Percentiles rank a stretch among this genome's conserved stretches.
Evolutionary conservation across 2,113 vertebrate species (phyloP).

Genomic region (Delphinapterus leucas): DNA sequence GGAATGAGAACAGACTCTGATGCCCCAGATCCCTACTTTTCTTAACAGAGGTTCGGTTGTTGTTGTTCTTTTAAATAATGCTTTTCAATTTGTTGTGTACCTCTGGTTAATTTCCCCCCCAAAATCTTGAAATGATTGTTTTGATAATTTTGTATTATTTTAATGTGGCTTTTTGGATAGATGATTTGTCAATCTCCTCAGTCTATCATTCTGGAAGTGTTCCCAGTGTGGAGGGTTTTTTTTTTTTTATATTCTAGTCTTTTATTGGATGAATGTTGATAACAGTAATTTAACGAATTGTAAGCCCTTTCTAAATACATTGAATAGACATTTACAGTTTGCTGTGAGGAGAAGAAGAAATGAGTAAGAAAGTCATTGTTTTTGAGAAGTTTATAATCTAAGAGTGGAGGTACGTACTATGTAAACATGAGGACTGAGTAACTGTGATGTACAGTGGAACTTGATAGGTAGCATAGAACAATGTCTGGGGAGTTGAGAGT

Average conservation of each 20-base stretch:
- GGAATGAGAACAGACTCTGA: neutral
- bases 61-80: neutral
- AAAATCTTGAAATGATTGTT: neutral
- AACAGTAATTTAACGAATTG: neutral
- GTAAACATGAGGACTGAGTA: too few relatives aligned
- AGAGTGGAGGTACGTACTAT: neutral
- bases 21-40: neutral
- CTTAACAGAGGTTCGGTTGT: neutral
- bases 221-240: neutral
- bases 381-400: neutral
- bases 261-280: neutral
- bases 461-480: neutral
- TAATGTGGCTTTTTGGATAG: neutral
- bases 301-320: neutral
- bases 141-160: neutral
- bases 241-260: neutral
- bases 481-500: neutral
- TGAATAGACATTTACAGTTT: neutral
- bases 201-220: neutral
- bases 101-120: neutral
- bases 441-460: rapidly evolving
- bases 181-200: neutral
- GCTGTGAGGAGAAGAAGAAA: neutral
- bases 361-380: neutral
- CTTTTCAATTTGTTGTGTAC: neutral